These are phyloP conservation scores for Hypanus sabinus DNA, from an alignment of 2,113 vertebrate genomes.

Conservation along the genomic window DNA sequence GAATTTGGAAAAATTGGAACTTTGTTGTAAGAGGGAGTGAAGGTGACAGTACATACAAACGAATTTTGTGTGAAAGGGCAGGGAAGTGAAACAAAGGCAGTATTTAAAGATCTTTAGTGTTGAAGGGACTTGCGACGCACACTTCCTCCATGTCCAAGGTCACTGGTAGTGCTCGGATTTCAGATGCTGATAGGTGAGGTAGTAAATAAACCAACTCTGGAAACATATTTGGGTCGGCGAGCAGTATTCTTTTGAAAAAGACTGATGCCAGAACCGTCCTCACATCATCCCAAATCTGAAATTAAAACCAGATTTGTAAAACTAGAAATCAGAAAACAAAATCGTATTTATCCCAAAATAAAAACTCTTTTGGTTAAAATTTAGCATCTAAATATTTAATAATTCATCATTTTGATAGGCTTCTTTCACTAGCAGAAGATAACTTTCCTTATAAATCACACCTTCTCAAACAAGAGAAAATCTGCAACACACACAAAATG, in stretches of 20 bases:
- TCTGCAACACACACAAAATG: too few relatives aligned
- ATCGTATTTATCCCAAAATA: too few relatives aligned
- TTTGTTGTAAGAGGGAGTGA: not conserved
- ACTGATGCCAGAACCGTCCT: conserved; percentile 55
- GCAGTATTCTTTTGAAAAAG: conserved; percentile 54
- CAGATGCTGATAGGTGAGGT: conserved; percentile 45
- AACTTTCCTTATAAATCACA: not conserved
- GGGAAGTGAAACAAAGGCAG: not conserved
- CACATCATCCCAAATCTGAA: conserved; percentile 53
- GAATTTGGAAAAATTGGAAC: not conserved
- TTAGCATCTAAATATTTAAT: not conserved
- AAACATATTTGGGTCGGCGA: conserved; percentile 50
- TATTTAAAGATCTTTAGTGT: not conserved
- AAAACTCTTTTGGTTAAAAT: not conserved
- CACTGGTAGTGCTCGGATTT: conserved; percentile 54
- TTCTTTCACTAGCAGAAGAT: not conserved
- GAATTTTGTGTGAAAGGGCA: not conserved
- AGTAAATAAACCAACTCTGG: conserved; percentile 54
- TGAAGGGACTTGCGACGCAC: conserved; percentile 46
- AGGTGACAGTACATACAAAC: not conserved
- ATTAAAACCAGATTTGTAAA: conserved; percentile 3
- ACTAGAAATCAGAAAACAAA: not conserved
- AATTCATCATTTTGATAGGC: not conserved
- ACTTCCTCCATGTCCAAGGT: conserved; percentile 49
- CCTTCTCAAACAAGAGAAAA: too few relatives aligned